Evolutionary conservation across 2,797 vertebrate genomes (phyloP), one percentile per base, ranked within the genome.

Genomic region (Acanthurus tractus): DNA sequence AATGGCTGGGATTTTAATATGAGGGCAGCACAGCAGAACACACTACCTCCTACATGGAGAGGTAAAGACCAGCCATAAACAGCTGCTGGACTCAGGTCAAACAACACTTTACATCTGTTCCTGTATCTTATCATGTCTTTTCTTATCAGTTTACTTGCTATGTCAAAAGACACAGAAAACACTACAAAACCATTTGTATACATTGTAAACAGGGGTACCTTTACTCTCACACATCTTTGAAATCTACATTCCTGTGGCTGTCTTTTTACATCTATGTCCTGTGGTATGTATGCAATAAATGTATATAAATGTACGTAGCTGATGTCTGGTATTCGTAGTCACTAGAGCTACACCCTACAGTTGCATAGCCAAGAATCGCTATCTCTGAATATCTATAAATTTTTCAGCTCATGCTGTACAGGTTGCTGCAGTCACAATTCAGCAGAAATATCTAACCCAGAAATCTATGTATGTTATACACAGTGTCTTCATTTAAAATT

Each of bases 1-100:
- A 89, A 92, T 89, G 86, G 86, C 64, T 63, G 77, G 64, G 69
- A 83, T 71, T 87, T 93, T 90, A 92, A 92, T 89, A 86, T 86
- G 85, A 70, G 72, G 87, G 86, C 88, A 89, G 86, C 73, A 42
- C 88, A 85, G 90, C 87, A 89, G 88, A 91, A 90, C 87, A 75
- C 81, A 89, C 84, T 74, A 74, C 85, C 83, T 79, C 76, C 73
- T 66, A 42, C 68, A 78, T 55, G n/a, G 57, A 53, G 57, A 65
- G 49, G 72, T 66, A 54, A 70, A 79, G 82, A 59, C 23, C 22
- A 8, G 48, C 10, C 56, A 55, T 80, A 75, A 80, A 78, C 78
- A 78, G 69, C 58, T 58, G 46, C 72, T 62, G 69, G 56, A 52
- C 65, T 57, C 23, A 1, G 58, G 55, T 82, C 63, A 74, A 14